Conservation (phyloP, 1,140 invertebrate species). For the Phenacoccus solenopsis region DNA sequence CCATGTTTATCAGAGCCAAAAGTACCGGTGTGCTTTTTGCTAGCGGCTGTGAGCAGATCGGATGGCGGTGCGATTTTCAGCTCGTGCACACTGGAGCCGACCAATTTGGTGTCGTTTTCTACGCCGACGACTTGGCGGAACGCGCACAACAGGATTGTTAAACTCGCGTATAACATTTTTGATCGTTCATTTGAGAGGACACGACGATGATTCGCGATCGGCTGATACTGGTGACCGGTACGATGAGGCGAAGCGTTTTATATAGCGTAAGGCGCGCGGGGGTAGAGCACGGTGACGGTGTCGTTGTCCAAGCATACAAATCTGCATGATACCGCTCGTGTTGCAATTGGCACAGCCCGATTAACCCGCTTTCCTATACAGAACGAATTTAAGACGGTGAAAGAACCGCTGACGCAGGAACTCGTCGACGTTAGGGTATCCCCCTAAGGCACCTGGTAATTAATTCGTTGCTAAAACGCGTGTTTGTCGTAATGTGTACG, state of each 20-base stretch:
- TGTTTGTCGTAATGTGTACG: neutral
- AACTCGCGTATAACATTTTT: constrained; percentile 3
- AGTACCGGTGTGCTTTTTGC: neutral
- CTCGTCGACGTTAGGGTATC: neutral
- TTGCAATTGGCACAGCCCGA: neutral
- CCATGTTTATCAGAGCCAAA: neutral
- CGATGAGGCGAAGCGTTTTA: neutral
- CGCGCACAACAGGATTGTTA: neutral
- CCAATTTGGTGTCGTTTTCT: neutral
- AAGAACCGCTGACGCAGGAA: neutral
- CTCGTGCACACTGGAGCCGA: neutral
- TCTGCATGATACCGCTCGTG: neutral
- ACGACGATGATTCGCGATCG: neutral
- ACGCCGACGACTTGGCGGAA: neutral
- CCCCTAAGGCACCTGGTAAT: neutral
- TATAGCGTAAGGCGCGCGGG: neutral
- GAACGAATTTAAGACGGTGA: neutral
- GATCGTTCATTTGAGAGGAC: neutral
- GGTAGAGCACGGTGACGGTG: neutral
- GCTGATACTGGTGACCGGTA: neutral
- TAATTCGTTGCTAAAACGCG: neutral
- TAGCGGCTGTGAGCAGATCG: neutral
- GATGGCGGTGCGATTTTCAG: neutral
- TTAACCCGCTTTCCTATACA: neutral
- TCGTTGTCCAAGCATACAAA: neutral